phyloP scores from a whole-genome alignment of 2,888 invertebrate genomes.

The Apotomis turbidana region DNA sequence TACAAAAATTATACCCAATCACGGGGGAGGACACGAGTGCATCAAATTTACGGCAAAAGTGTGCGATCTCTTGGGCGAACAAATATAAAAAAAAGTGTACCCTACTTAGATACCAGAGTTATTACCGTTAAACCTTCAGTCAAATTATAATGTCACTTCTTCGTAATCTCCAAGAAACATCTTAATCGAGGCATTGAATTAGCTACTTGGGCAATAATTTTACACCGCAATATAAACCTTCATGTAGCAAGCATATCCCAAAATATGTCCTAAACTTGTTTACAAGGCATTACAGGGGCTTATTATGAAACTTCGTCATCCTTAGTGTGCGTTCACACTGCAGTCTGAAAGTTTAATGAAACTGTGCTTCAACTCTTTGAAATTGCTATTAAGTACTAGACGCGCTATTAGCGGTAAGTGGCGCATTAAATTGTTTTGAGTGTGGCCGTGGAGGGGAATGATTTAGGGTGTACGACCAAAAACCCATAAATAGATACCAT shows the following conservation, averaged over 20 bases:
- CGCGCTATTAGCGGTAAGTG: slow-evolving; percentile 32
- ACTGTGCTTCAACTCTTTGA: slow-evolving; percentile 35
- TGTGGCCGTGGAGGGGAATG: not conserved
- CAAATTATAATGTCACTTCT: no score
- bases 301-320: slow-evolving; percentile 40
- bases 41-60: no score
- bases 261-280: slow-evolving; percentile 38
- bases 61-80: no score
- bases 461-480: not conserved
- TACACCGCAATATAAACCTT: slow-evolving; percentile 1
- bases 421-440: slow-evolving; percentile 28
- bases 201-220: not conserved
- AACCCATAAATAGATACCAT: not conserved
- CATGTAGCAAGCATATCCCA: slow-evolving; percentile 19
- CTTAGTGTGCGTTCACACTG: slow-evolving; percentile 24
- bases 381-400: slow-evolving; percentile 40
- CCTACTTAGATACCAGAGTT: no score
- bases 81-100: no score
- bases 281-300: slow-evolving; percentile 38
- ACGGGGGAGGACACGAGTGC: no score
- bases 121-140: no score
- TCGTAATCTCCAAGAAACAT: no score
- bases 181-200: no score
- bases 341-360: slow-evolving; percentile 40
- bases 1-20: no score